Evolutionary conservation across 2,888 invertebrate species (phyloP), one percentile per base, ranked within the genome.

Genomic region (Drosophila niveifrons): DNA sequence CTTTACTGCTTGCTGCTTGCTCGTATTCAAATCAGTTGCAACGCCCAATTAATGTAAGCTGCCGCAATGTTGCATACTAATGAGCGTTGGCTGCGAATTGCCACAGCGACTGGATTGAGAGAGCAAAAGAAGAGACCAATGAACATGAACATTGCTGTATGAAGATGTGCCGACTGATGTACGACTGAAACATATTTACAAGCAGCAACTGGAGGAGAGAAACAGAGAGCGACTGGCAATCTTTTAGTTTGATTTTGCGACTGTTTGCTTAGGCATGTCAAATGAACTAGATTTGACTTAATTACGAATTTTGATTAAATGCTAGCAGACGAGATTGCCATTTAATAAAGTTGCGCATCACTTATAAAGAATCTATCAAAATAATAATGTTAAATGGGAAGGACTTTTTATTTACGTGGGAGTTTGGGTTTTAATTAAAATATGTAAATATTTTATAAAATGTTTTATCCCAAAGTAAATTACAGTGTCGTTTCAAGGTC

Each of bases 31-130:
- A 89, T 89, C 89, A 88, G 86, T 80, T 89, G 89, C 88, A 89
- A 84, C 88, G 89, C 89, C 89, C 89, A 89, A 89, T 89, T 89
- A 89, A 89, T 89, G 89, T 89, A 89, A 78, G 81, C 75, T 74
- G 78, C 78, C 80, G 78, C 88, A 80, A 76, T 88, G 86, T 80
- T 82, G 89, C 88, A 89, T 89, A 89, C 89, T 86, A 88, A 89
- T 89, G 88, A 89, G 84, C 39, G 58, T 15, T 53, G 56, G 23
- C 39, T 57, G 59, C 50, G 18, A 59, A 56, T 59, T 66, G 73
- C 64, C 66, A 59, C 31, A 9, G 31, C 34, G 10, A 36, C 50
- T 51, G 64, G 43, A 39, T 50, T 58, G 74, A 50, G 36, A 52
- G 51, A 23, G 57, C 58, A 41, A 18, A 28, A 52, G 28, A 31